Percentiles rank a stretch among this genome's conserved stretches.
Conservation (phyloP, 2,888 invertebrate species). For the Leuctra nigra region DNA sequence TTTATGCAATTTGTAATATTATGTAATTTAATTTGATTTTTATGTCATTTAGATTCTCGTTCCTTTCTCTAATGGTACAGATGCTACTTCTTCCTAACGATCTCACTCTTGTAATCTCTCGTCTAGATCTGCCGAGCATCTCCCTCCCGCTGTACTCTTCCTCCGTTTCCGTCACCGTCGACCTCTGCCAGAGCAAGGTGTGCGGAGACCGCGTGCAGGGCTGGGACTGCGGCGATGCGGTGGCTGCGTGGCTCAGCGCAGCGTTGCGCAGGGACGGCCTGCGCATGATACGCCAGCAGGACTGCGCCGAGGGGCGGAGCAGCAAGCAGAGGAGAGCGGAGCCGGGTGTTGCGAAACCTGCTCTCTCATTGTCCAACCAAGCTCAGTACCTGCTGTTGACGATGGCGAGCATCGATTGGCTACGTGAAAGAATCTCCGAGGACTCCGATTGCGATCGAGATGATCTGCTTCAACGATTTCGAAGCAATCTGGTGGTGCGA, state of each 20-base stretch:
- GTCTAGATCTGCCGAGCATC: slow-evolving; percentile 49
- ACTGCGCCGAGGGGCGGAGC: slow-evolving; percentile 9
- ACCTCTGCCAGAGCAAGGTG: slow-evolving; percentile 79
- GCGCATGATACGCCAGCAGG: slow-evolving; percentile 57
- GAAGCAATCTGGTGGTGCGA: slow-evolving; percentile 83
- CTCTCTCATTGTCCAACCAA: slow-evolving; percentile 68
- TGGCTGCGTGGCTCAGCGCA: slow-evolving; percentile 72
- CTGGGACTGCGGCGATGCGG: slow-evolving; percentile 76
- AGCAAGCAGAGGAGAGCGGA: slow-evolving; percentile 28
- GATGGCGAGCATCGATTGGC: slow-evolving; percentile 65
- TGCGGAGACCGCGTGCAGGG: slow-evolving; percentile 76
- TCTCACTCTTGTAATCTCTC: no score
- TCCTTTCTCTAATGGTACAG: no score
- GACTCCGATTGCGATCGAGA: slow-evolving; percentile 43
- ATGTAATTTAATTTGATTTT: no score
- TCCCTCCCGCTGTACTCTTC: slow-evolving; percentile 46
- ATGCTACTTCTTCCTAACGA: no score
- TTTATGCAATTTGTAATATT: no score
- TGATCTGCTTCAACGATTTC: slow-evolving; percentile 68
- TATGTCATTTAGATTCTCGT: no score
- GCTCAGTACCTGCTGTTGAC: slow-evolving; percentile 82
- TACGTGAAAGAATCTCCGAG: slow-evolving; percentile 50
- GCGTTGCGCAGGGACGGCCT: slow-evolving; percentile 62
- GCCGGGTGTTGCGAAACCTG: slow-evolving; percentile 26
- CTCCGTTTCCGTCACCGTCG: slow-evolving; percentile 31